Base-by-base conservation (phyloP, 1,140 invertebrate genomes). In the Rhynchophorus ferrugineus region DNA sequence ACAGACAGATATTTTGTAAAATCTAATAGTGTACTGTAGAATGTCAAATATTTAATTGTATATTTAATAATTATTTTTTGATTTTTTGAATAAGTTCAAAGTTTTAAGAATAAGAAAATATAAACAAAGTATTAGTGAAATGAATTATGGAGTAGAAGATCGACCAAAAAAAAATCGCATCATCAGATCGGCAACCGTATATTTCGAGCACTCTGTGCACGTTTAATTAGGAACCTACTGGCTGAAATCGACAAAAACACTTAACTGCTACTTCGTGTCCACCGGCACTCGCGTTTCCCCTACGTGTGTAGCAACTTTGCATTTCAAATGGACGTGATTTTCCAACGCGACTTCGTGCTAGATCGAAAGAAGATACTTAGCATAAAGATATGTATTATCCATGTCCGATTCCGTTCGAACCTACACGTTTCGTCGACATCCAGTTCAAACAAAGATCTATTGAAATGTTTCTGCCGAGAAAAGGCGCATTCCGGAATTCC, bases 311-410 rank as follows among this genome's bases (percentile, higher is more conserved):
- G 49, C 62, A 58, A 63, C 61, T 65, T 65, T 65, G 63, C 63
- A 65, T 65, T 63, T 65, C 63, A 63, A 63, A 65, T 65, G 48
- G 57, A 42, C 52, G 43, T 61, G 63, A 61, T 61, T 65, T 64
- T 60, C 56, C 59, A 61, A 53, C 48, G 48, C 61, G 57, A 64
- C 57, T 60, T 64, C 63, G 63, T 64, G 63, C 62, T 43, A 64
- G 63, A 64, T 64, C 61, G 59, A 61, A 56, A 45, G 34, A 39
- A 56, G 63, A 64, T 64, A 64, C 55, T 62, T 60, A 59, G 56
- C 63, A 63, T 63, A 61, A 61, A 64, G 61, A 64, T 61, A 64
- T 64, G 59, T 61, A 60, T 61, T 63, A 60, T 58, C 56, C 57
- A 54, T 62, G 60, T 62, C 52, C 48, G 34, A 49, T 51, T 58